Percentiles rank a stretch among this genome's conserved stretches.
phyloP scores from a whole-genome alignment of 2,113 vertebrate genomes.

The Pelecanoides urinatrix region DNA sequence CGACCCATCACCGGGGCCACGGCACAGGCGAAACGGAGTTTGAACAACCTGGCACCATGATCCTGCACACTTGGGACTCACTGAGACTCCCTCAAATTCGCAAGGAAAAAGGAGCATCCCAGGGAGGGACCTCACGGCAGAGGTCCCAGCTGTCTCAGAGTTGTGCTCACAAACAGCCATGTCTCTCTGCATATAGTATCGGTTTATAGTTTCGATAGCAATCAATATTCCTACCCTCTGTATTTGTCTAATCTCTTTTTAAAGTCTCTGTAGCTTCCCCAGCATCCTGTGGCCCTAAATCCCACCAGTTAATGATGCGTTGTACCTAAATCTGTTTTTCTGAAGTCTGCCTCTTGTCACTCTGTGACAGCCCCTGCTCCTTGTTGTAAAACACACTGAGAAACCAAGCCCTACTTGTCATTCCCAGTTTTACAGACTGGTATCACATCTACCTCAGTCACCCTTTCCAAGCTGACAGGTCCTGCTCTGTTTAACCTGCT shows the following conservation, averaged over 20 bases:
- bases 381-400: not conserved
- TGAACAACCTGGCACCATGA: fast-evolving
- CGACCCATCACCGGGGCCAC: fast-evolving
- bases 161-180: fast-evolving
- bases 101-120: not conserved
- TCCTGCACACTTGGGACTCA: not conserved
- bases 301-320: not conserved
- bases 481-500: not conserved
- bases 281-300: not conserved
- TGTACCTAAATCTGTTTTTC: not conserved
- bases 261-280: not conserved
- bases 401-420: not conserved
- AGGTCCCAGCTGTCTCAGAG: not conserved
- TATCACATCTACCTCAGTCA: not conserved
- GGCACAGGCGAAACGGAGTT: not conserved
- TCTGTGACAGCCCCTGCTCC: not conserved
- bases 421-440: not conserved
- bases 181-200: not conserved
- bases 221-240: not conserved
- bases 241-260: not conserved
- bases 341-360: not conserved
- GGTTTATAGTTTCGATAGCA: not conserved
- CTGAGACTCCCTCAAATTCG: not conserved
- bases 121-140: fast-evolving
- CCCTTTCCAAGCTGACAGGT: not conserved